These are phyloP conservation scores for Gasterosteus nipponicus DNA, from an alignment of 2,113 vertebrate genomes.

Conservation along the genomic window DNA sequence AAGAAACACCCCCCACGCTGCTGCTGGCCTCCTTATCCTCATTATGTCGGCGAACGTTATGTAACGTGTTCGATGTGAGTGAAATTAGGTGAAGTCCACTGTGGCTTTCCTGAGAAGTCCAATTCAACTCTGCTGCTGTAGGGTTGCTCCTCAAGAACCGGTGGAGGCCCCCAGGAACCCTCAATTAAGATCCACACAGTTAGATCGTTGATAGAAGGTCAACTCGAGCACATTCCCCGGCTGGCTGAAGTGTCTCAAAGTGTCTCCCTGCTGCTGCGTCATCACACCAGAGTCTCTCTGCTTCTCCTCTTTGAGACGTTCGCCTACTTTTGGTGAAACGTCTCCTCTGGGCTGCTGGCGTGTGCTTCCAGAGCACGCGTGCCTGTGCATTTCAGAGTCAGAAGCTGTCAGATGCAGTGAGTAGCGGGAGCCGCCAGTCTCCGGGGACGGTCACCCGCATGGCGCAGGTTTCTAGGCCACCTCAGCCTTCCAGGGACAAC, in stretches of 20 bases:
- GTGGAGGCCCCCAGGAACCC: conserved; percentile 37
- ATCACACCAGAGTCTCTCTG: background rate
- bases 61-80: conserved; percentile 32
- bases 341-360: background rate
- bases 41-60: conserved; percentile 22
- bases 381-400: conserved; percentile 21
- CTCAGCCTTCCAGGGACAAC: conserved; percentile 61
- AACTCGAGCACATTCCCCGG: no score
- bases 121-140: conserved; percentile 22
- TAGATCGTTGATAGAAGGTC: conserved; percentile 1
- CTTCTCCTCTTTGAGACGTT: background rate
- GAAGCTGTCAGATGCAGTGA: conserved; percentile 50
- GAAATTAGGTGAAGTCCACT: conserved; percentile 41
- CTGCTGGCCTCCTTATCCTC: background rate
- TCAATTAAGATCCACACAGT: background rate
- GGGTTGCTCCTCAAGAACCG: conserved; percentile 45
- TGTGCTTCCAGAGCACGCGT: conserved; percentile 15
- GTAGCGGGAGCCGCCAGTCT: conserved; percentile 35
- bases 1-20: background rate
- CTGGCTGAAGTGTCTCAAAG: background rate
- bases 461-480: conserved; percentile 67
- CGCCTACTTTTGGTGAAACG: background rate
- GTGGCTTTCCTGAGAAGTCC: conserved; percentile 35
- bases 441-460: conserved; percentile 45
- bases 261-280: background rate